These are phyloP conservation scores for Pachyrhynchus sulphureomaculatus DNA, from an alignment of 1,140 invertebrate species.

Conservation along the genomic window DNA sequence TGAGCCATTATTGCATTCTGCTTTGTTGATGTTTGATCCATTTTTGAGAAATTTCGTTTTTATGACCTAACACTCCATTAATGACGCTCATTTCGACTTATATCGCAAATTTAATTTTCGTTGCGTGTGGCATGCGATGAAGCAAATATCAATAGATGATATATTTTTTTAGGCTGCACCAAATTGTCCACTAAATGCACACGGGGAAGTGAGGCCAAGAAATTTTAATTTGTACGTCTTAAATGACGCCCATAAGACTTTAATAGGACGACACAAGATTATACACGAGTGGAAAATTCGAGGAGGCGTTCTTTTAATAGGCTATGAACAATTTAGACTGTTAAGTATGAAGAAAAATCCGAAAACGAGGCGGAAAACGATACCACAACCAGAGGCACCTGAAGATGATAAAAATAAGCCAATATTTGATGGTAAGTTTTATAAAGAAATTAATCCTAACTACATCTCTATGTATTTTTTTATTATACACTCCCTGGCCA, in stretches of 20 bases:
- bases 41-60: too few relatives aligned
- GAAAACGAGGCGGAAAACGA: constrained; percentile 57
- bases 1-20: too few relatives aligned
- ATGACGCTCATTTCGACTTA: too few relatives aligned
- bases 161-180: constrained; percentile 41
- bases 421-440: constrained; percentile 71
- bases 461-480: neutral
- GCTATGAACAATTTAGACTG: constrained; percentile 94
- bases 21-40: too few relatives aligned
- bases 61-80: too few relatives aligned
- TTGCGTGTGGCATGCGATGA: too few relatives aligned
- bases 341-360: constrained; percentile 77
- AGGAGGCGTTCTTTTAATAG: constrained; percentile 94
- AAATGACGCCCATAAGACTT: constrained; percentile 93
- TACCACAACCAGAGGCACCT: constrained; percentile 54
- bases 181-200: constrained; percentile 55
- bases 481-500: too few relatives aligned
- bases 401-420: constrained; percentile 82
- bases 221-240: constrained; percentile 87
- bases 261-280: constrained; percentile 61
- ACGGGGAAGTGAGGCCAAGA: constrained; percentile 68
- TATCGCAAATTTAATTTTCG: too few relatives aligned
- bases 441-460: neutral
- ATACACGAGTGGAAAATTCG: constrained; percentile 79
- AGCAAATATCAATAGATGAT: too few relatives aligned